A percentile compares a stretch with the other conserved stretches of the same genome.
Conservation (phyloP, 2,888 invertebrate species). For the Ichneumon xanthorius region DNA sequence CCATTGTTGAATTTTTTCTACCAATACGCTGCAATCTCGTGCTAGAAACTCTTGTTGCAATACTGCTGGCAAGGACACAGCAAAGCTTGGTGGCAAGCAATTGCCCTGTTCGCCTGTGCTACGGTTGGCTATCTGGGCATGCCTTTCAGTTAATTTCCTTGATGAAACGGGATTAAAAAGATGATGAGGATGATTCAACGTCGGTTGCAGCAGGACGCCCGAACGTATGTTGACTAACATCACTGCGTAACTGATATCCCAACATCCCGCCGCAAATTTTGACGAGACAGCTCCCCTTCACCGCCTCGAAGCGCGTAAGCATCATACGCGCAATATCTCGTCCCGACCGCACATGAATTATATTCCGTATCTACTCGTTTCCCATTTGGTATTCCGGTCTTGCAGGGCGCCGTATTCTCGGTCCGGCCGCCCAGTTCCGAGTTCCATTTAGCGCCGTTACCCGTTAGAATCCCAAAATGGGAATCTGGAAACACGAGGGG, state of each 20-base stretch:
- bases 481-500: slow-evolving; percentile 3
- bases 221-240: neutral
- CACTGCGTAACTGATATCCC: neutral
- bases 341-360: neutral
- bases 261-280: neutral
- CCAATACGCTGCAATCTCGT: too few species aligned
- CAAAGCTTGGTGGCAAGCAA: too few species aligned
- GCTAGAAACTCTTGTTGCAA: too few species aligned
- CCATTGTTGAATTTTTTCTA: too few species aligned
- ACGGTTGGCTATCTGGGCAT: too few species aligned
- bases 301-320: neutral
- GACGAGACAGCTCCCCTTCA: neutral
- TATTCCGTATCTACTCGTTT: neutral
- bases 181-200: neutral
- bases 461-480: slow-evolving; percentile 11
- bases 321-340: neutral
- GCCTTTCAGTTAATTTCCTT: too few species aligned
- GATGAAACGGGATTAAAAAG: neutral
- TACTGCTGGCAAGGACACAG: too few species aligned
- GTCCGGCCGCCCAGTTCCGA: neutral
- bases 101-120: too few species aligned
- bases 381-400: slow-evolving; percentile 33
- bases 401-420: slow-evolving; percentile 4
- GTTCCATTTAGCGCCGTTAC: neutral
- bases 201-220: neutral